Conservation (phyloP, 2,888 invertebrate genomes). For the Hanleya hanleyi region DNA sequence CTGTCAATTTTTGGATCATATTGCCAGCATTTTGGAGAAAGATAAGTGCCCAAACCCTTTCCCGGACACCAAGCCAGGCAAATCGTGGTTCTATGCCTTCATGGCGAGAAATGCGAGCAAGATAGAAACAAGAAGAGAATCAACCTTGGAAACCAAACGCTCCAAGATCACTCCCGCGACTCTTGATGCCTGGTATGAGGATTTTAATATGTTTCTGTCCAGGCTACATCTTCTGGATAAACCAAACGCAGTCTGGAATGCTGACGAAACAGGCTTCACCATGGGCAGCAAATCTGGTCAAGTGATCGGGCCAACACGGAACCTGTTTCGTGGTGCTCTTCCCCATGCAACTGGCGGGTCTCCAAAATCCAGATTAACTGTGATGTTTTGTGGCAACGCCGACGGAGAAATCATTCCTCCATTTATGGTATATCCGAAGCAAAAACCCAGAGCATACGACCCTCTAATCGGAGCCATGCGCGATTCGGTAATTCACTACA, state of each 20-base stretch:
- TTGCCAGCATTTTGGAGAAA: not conserved
- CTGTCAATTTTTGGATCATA: not conserved
- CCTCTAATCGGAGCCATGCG: too few species aligned
- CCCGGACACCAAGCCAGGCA: not conserved
- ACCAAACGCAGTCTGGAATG: not conserved
- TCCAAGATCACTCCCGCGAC: not conserved
- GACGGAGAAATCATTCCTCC: too few species aligned
- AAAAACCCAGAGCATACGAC: too few species aligned
- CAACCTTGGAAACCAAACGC: not conserved
- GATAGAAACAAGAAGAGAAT: not conserved
- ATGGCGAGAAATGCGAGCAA: not conserved
- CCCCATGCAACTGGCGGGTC: too few species aligned
- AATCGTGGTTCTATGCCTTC: not conserved
- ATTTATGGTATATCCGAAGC: too few species aligned
- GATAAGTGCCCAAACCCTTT: not conserved
- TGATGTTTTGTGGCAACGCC: too few species aligned
- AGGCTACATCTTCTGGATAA: not conserved
- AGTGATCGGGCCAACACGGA: too few species aligned
- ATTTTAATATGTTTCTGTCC: not conserved
- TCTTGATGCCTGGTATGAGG: not conserved
- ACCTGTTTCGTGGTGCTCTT: too few species aligned
- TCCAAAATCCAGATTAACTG: too few species aligned
- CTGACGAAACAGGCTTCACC: too few species aligned
- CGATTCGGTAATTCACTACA: too few species aligned
- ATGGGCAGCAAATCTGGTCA: not conserved